phyloP scores from a whole-genome alignment of 1,140 invertebrate genomes.

The Thereuonema tuberculata region DNA sequence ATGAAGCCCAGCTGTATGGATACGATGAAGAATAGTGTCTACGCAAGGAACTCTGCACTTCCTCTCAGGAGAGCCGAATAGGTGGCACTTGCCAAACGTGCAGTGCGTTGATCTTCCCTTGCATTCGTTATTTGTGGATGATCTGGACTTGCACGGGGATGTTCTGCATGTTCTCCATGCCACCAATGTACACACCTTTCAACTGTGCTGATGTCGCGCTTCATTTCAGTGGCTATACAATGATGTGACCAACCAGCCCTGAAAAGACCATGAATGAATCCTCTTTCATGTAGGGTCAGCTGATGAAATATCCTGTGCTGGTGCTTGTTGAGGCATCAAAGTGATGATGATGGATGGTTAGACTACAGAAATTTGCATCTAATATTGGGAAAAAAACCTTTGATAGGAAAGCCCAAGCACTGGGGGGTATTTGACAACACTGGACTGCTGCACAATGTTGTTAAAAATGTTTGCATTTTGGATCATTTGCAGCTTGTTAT shows the following conservation, averaged over 20 bases:
- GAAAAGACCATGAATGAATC: background rate
- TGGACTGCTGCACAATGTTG: too few species aligned
- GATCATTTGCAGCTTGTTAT: too few species aligned
- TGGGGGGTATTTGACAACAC: too few species aligned
- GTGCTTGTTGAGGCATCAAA: too few species aligned
- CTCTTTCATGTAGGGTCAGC: background rate
- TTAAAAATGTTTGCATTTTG: too few species aligned
- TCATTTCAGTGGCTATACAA: too few species aligned
- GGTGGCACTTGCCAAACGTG: background rate
- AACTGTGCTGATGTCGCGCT: background rate
- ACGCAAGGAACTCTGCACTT: background rate
- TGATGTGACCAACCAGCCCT: background rate
- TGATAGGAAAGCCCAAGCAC: too few species aligned
- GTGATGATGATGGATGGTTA: too few species aligned
- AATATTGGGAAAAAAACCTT: too few species aligned
- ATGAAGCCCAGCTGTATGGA: background rate
- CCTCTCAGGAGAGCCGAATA: background rate
- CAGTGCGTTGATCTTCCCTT: background rate
- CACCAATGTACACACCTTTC: background rate
- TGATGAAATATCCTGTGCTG: background rate
- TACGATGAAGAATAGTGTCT: background rate
- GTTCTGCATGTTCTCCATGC: background rate
- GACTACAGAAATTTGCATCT: too few species aligned
- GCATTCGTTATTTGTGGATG: background rate
- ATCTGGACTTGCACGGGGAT: background rate